phyloP scores from a whole-genome alignment of 2,888 invertebrate genomes.

The Cetonia aurata region DNA sequence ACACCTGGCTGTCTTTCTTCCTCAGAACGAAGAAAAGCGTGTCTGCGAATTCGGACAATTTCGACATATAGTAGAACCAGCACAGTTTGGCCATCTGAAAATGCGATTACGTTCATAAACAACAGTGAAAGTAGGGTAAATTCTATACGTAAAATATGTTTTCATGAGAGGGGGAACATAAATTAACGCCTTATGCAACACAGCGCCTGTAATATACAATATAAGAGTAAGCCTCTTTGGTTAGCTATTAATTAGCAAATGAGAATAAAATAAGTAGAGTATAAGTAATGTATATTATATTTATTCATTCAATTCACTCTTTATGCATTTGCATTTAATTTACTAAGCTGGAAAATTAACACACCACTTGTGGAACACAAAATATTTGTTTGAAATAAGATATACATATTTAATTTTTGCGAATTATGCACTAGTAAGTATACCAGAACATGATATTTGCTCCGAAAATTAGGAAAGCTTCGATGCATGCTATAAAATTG shows the following conservation, averaged over 20 bases:
- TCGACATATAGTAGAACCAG: conserved; percentile 93
- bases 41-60: conserved; percentile 89
- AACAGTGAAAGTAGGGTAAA: conserved; percentile 12
- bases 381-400: not conserved
- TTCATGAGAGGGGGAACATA: too few species aligned
- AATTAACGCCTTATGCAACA: too few species aligned
- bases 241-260: not conserved
- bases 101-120: conserved; percentile 5
- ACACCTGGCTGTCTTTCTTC: conserved; percentile 87
- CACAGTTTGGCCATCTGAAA: conserved; percentile 86
- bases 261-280: not conserved
- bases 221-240: too few species aligned
- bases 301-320: too few species aligned
- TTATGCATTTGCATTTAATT: not conserved
- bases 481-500: too few species aligned
- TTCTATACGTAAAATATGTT: not conserved
- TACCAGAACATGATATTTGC: too few species aligned
- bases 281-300: too few species aligned
- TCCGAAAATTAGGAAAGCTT: too few species aligned
- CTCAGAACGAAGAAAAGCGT: conserved; percentile 88
- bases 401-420: not conserved
- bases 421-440: too few species aligned
- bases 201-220: too few species aligned
- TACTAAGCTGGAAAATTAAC: not conserved
- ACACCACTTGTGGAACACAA: too few species aligned